Base-by-base conservation (phyloP, 2,113 vertebrate species). In the Apistogramma diplotaenia region DNA sequence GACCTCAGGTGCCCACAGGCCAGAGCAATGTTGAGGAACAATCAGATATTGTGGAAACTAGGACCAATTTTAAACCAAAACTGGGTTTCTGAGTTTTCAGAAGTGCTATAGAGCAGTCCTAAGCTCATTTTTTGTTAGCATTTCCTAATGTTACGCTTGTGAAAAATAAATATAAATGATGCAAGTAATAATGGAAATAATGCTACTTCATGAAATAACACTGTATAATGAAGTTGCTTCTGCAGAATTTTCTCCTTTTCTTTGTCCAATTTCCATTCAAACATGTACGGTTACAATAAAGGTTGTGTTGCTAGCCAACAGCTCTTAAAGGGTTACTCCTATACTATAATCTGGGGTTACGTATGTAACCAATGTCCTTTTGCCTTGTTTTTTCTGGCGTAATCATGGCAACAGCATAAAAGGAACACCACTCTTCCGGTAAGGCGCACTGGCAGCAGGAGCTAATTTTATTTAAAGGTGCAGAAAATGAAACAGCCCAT, bases 401-500 rank as follows among this genome's bases (percentile, higher is more conserved):
- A 51, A 13, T 70, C 43, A 49, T 51, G 65, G 65, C 65, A 70
- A 51, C 43, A 31, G 19, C 65, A 70, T 31, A 29, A 70, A 70
- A 70, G 43, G 43, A 49, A 70, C 65, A 5, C 25, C 12, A 6
- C 43, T 51, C 65, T 70, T 70, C 65, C 25, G 43, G 65, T 9
- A 31, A 70, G 27, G 65, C 16, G 12, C 65, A 51, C 25, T 70
- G 25, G 65, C 65, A 51, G 43, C 65, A 70, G 65, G 16, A 51
- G 65, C 65, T 70, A 51, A 70, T 70, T 67, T 70, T 70, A 70
- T 70, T 70, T 70, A 70, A 70, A 70, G 65, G 65, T 70, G 29
- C 65, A 70, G 65, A 70, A 70, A 70, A 70, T 70, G 65, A 70
- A 70, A 70, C 65, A 51, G 65, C 25, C 25, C 25, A 70, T 70